Percentiles rank a stretch among this genome's conserved stretches.
Conservation (phyloP, 64 coral and sea anemone species). For the Catalaphyllia jardinei region DNA sequence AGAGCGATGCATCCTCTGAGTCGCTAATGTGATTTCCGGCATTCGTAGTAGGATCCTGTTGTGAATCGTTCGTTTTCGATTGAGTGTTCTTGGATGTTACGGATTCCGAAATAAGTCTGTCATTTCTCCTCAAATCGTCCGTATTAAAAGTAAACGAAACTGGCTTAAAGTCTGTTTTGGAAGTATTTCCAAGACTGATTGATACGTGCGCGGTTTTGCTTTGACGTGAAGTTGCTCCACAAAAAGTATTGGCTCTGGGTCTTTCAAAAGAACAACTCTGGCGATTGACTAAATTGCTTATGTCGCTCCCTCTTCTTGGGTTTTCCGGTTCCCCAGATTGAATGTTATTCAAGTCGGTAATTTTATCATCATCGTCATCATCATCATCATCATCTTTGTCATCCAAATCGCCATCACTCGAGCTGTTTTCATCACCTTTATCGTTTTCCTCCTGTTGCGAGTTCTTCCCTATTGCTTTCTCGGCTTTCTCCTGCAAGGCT, state of each 20-base stretch:
- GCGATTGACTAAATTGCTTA: not conserved
- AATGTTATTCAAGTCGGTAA: not conserved
- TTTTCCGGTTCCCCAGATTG: not conserved
- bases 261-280: not conserved
- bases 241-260: constrained; percentile 10
- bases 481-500: constrained; percentile 28
- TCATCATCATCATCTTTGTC: not conserved
- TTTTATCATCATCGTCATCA: not conserved
- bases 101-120: not conserved
- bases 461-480: not conserved
- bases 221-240: not conserved
- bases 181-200: not conserved
- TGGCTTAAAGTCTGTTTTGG: constrained; percentile 12
- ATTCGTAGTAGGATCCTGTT: not conserved
- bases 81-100: not conserved
- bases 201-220: not conserved
- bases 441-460: not conserved
- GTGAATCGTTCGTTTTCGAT: not conserved
- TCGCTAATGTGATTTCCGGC: not conserved
- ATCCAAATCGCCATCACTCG: not conserved
- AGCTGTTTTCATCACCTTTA: not conserved
- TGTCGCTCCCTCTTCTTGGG: not conserved
- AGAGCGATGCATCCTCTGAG: not conserved
- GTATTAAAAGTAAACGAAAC: constrained; percentile 31
- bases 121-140: not conserved